Conservation (phyloP, 2,888 invertebrate species). For the Brachypalpus laphriformis region DNA sequence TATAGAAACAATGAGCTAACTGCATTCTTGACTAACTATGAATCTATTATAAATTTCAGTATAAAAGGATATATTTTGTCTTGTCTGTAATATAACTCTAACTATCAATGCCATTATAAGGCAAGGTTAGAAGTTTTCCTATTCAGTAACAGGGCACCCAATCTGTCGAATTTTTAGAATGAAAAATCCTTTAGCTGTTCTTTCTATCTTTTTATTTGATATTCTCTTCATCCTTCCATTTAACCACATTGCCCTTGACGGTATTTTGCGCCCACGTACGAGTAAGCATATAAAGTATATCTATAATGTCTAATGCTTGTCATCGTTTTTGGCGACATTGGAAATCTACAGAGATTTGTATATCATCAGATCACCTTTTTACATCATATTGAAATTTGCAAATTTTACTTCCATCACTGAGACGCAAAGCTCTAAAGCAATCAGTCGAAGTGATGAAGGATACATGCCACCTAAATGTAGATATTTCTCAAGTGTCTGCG, state of each 20-base stretch:
- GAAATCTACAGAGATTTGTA: constrained; percentile 2
- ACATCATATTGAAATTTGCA: not conserved
- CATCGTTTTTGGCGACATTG: not conserved
- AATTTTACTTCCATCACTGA: not conserved
- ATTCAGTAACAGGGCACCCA: not conserved
- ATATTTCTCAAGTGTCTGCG: too few relatives aligned
- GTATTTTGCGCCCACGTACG: not conserved
- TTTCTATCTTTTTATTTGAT: not conserved
- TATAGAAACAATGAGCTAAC: too few relatives aligned
- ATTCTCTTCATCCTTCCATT: not conserved
- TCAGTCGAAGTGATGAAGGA: constrained; percentile 9
- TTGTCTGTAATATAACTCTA: too few relatives aligned
- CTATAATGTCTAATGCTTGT: not conserved
- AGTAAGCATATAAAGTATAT: not conserved
- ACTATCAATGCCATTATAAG: too few relatives aligned
- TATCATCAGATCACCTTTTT: not conserved
- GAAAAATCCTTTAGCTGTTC: not conserved
- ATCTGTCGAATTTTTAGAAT: not conserved
- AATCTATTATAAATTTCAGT: too few relatives aligned
- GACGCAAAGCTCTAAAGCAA: constrained; percentile 3
- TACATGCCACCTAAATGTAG: not conserved
- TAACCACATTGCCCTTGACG: not conserved
- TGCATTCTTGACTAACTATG: too few relatives aligned
- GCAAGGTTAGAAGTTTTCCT: not conserved
- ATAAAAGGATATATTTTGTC: too few relatives aligned